Conservation (phyloP, 2,888 invertebrate genomes). For the Andrena marginata region DNA sequence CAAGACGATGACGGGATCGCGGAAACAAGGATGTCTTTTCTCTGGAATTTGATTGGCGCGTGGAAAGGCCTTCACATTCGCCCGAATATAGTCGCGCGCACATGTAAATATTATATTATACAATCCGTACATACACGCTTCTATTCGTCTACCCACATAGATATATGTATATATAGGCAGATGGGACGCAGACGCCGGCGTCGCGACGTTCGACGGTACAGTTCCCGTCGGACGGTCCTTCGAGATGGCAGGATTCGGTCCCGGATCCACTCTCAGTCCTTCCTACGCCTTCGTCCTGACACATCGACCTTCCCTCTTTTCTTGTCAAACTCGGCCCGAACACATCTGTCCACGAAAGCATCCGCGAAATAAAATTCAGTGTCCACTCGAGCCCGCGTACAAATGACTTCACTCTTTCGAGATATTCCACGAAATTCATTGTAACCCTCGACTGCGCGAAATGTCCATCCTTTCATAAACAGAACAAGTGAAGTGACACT, state of each 20-base stretch:
- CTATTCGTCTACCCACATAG: slow-evolving; percentile 45
- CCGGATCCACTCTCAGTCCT: slow-evolving; percentile 76
- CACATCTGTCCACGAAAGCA: not conserved
- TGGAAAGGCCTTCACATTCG: slow-evolving; percentile 52
- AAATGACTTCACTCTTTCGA: slow-evolving; percentile 3
- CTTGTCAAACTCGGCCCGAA: slow-evolving; percentile 6
- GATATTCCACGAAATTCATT: slow-evolving; percentile 6
- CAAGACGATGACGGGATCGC: slow-evolving; percentile 27
- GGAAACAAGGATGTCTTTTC: slow-evolving; percentile 45
- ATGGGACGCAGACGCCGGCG: slow-evolving; percentile 82
- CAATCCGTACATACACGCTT: slow-evolving; percentile 50
- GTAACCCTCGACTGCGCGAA: not conserved
- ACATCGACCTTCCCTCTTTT: slow-evolving; percentile 64
- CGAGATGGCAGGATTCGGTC: slow-evolving; percentile 81
- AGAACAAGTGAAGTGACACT: slow-evolving; percentile 39
- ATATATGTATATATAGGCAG: slow-evolving; percentile 70
- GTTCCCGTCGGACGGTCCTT: slow-evolving; percentile 83
- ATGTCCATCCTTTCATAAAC: not conserved
- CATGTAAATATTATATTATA: slow-evolving; percentile 67
- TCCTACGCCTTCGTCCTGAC: slow-evolving; percentile 79
- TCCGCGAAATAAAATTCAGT: slow-evolving; percentile 26
- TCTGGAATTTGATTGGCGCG: slow-evolving; percentile 51
- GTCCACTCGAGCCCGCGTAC: slow-evolving; percentile 12
- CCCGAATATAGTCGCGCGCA: slow-evolving; percentile 55
- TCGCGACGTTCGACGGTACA: slow-evolving; percentile 84